These are phyloP conservation scores for Aphidius gifuensis DNA, from an alignment of 1,140 invertebrate species.

Conservation along the genomic window DNA sequence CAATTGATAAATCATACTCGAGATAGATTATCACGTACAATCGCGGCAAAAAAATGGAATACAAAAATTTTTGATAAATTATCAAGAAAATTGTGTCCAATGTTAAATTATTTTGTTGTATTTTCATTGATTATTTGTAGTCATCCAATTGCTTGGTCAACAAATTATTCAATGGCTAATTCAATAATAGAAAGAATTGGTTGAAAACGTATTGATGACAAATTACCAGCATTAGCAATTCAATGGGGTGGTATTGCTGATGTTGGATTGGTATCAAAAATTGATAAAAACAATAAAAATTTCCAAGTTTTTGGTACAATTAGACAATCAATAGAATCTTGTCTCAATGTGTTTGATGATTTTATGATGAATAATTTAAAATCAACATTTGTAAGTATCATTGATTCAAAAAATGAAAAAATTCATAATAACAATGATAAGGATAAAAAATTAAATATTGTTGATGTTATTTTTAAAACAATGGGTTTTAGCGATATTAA, in stretches of 20 bases:
- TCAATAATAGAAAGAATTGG: slow-evolving; percentile 62
- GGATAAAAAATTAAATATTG: too few species aligned
- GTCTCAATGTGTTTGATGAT: too few species aligned
- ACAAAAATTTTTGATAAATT: slow-evolving; percentile 55
- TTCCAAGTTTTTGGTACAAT: slow-evolving; percentile 43
- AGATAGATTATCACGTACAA: too few species aligned
- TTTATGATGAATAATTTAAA: too few species aligned
- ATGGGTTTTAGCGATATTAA: too few species aligned
- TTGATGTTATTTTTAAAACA: too few species aligned
- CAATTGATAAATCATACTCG: slow-evolving; percentile 57
- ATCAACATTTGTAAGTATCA: too few species aligned
- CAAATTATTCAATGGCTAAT: slow-evolving; percentile 71
- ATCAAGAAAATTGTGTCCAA: slow-evolving; percentile 54
- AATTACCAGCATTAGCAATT: slow-evolving; percentile 58
- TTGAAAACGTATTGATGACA: slow-evolving; percentile 51
- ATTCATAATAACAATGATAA: too few species aligned
- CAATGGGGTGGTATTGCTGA: slow-evolving; percentile 63
- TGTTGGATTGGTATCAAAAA: slow-evolving; percentile 61
- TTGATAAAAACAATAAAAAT: slow-evolving; percentile 64
- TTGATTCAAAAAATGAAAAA: too few species aligned
- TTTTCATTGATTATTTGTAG: slow-evolving; percentile 78
- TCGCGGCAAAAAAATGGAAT: slow-evolving; percentile 56
- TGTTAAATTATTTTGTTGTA: slow-evolving; percentile 59
- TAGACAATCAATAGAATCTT: too few species aligned
- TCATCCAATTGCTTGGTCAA: slow-evolving; percentile 73